These are phyloP conservation scores for Anguilla obscura DNA, from an alignment of 2,797 vertebrate species.

Conservation along the genomic window DNA sequence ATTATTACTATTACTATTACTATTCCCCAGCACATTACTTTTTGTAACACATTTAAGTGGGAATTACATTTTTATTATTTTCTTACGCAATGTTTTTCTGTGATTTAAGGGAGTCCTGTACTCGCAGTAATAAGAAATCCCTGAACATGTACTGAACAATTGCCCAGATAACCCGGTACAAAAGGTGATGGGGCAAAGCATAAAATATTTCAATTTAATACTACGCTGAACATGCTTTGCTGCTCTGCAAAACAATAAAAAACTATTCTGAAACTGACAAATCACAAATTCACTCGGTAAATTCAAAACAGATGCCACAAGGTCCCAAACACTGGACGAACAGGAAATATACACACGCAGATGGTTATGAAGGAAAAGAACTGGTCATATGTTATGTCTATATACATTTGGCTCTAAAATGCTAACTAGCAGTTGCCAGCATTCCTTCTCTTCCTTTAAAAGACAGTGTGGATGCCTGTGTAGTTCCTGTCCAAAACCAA, in stretches of 20 bases:
- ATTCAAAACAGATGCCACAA: neutral
- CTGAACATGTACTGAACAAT: too few relatives aligned
- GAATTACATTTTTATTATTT: too few relatives aligned
- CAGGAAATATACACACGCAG: neutral
- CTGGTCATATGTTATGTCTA: neutral
- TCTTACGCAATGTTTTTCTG: too few relatives aligned
- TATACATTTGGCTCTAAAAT: neutral
- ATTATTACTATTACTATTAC: neutral
- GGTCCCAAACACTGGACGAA: neutral
- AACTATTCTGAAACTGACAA: neutral
- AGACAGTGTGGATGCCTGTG: constrained; percentile 34
- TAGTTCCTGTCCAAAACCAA: constrained; percentile 45
- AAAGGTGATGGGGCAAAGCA: too few relatives aligned
- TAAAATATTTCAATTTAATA: too few relatives aligned
- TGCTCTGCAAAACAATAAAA: too few relatives aligned
- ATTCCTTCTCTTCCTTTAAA: neutral
- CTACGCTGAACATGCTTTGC: too few relatives aligned
- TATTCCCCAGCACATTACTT: neutral
- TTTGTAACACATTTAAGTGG: too few relatives aligned
- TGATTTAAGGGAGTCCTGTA: too few relatives aligned
- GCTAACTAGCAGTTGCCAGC: neutral
- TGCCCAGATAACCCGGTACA: too few relatives aligned
- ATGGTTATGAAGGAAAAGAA: neutral
- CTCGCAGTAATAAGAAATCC: too few relatives aligned
- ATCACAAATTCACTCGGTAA: neutral